phyloP scores from a whole-genome alignment of 2,797 vertebrate genomes.

The Syndactyla subalaris region DNA sequence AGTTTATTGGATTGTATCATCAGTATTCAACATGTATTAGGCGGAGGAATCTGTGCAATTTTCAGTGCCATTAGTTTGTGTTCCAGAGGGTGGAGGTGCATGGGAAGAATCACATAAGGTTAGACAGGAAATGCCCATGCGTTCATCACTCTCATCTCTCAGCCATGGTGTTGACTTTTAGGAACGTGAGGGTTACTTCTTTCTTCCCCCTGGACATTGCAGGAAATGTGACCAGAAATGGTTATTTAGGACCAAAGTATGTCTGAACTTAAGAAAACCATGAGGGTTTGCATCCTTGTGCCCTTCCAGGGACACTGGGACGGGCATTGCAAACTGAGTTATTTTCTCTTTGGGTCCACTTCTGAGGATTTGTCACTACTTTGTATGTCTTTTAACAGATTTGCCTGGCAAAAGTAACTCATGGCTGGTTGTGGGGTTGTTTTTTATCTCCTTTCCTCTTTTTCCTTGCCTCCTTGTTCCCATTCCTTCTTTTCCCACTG shows the following conservation, averaged over 20 bases:
- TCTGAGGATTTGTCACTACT: neutral
- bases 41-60: neutral
- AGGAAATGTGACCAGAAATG: neutral
- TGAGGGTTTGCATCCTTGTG: neutral
- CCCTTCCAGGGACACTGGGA: neutral
- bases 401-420: neutral
- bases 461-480: neutral
- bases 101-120: neutral
- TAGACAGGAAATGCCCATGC: neutral
- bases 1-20: slow-evolving; percentile 30
- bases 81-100: neutral
- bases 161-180: neutral
- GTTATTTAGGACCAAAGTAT: neutral
- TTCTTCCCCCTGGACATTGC: neutral
- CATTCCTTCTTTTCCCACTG: neutral
- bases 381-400: neutral
- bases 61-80: slow-evolving; percentile 2
- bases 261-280: neutral
- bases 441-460: neutral
- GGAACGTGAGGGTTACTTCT: neutral
- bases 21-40: slow-evolving; percentile 19
- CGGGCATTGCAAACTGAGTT: rapidly evolving
- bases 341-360: neutral
- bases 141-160: neutral
- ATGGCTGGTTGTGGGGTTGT: neutral